Evolutionary conservation across 2,113 vertebrate genomes (phyloP), one percentile per base, ranked within the genome.

Genomic region (Oceanites oceanicus): DNA sequence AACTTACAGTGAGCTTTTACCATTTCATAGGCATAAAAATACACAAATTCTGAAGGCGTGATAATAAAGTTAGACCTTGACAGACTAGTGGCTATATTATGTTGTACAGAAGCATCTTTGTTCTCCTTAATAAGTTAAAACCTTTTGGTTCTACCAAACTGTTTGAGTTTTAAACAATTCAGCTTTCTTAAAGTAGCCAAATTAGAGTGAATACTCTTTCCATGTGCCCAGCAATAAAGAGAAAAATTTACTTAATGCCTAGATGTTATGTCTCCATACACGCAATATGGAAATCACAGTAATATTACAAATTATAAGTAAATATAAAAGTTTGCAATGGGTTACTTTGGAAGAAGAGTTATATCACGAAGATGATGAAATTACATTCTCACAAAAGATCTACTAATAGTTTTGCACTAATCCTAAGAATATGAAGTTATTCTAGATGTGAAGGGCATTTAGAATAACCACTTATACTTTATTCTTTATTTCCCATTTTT

Each of bases 1-100:
- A 96, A 91, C 34, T 90, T 66, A 72, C 5, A 76, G 86, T 67
- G 44, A 77, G 63, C 32, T 87, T 88, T 73, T 70, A 77, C 38
- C 53, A 82, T 95, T 97, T 95, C 12, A 22, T 81, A 86, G 91
- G 65, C 86, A 95, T 38, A 94, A 97, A 94, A 89, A 74, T 26
- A 87, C 5, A 80, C 20, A 77, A 55, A 78, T 93, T 94, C 55
- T 92, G 82, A 73, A 70, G 45, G 90, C 1, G 0, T 56, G 72
- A 75, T 53, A 95, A 82, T 56, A 58, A 73, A 96, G 73, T 65
- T 89, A 91, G 78, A 89, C 36, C 22, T 92, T 88, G 84, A 68
- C 32, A 92, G 18, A 50, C 17, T 23, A 77, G 42, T 40, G 26
- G 14, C 15, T 73, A 20, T 25, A 53, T 72, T 78, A 72, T 21